A percentile compares a stretch with the other conserved stretches of the same genome.
Conservation (phyloP, 2,113 vertebrate species). For the Tetrao urogallus region DNA sequence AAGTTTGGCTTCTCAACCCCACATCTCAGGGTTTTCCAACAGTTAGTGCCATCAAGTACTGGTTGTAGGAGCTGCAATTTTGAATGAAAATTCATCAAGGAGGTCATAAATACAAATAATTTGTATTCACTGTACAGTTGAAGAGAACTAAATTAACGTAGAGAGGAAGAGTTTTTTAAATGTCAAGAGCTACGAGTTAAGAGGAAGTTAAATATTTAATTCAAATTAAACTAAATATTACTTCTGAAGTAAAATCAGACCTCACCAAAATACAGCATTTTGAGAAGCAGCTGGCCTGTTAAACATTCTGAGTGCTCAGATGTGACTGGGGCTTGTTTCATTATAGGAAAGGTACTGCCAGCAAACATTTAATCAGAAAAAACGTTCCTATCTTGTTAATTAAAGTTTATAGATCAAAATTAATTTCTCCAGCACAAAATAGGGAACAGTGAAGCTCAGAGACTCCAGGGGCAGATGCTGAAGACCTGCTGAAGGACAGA, state of each 20-base stretch:
- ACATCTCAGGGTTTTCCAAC: background rate
- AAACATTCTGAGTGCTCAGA: constrained; percentile 26
- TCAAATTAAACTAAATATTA: constrained; percentile 63
- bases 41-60: background rate
- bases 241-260: constrained; percentile 40
- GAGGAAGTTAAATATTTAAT: constrained; percentile 63
- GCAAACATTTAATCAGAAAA: constrained; percentile 68
- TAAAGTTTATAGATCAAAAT: constrained; percentile 54
- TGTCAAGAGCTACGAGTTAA: constrained; percentile 47
- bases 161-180: constrained; percentile 39
- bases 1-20: background rate
- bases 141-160: constrained; percentile 30
- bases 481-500: background rate
- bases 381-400: constrained; percentile 54
- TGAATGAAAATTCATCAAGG: background rate
- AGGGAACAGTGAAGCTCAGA: background rate
- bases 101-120: constrained; percentile 28
- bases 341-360: constrained; percentile 57
- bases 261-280: constrained; percentile 32
- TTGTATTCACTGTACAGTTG: background rate
- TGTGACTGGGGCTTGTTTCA: constrained; percentile 25
- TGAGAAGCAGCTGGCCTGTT: constrained; percentile 58
- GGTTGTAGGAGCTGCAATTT: background rate
- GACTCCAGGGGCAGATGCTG: background rate
- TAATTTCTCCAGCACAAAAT: constrained; percentile 22